Evolutionary conservation across 1,140 invertebrate species (phyloP).

Genomic region (Pectinophora gossypiella): DNA sequence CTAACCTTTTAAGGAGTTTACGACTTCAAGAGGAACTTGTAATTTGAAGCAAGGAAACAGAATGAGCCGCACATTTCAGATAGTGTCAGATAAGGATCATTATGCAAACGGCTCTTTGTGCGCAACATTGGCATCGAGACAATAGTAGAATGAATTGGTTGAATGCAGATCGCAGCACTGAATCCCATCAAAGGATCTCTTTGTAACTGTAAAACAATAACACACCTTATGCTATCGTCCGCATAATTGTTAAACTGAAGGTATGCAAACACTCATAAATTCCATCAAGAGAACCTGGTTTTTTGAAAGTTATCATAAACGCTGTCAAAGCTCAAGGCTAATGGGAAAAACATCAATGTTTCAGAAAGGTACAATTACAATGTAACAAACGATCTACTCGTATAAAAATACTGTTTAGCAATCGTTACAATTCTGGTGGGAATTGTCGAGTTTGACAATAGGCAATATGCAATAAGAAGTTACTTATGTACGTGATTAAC

Average conservation of each 20-base stretch:
- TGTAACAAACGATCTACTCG: too few species aligned
- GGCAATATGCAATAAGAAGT: background rate
- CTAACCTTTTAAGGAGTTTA: too few species aligned
- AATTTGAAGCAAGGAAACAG: too few species aligned
- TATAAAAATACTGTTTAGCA: conserved; percentile 25
- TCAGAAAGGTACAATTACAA: background rate
- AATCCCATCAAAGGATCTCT: background rate
- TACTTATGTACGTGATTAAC: too few species aligned
- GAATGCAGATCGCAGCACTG: background rate
- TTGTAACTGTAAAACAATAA: conserved; percentile 2
- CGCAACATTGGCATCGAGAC: background rate
- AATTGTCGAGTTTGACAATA: conserved; percentile 12
- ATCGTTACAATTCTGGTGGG: conserved; percentile 20
- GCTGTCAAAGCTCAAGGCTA: too few species aligned
- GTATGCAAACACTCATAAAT: too few species aligned
- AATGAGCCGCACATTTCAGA: background rate
- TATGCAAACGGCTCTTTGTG: conserved; percentile 2
- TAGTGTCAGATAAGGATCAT: conserved; percentile 3
- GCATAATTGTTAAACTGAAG: too few species aligned
- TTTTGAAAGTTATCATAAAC: too few species aligned
- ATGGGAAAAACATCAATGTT: too few species aligned
- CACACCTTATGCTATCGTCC: too few species aligned
- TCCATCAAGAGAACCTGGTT: too few species aligned
- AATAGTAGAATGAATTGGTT: background rate
- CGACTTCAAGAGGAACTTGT: too few species aligned